Evolutionary conservation across 2,888 invertebrate genomes (phyloP), one percentile per base, ranked within the genome.

Genomic region (Lepidocyrtoides sp.): DNA sequence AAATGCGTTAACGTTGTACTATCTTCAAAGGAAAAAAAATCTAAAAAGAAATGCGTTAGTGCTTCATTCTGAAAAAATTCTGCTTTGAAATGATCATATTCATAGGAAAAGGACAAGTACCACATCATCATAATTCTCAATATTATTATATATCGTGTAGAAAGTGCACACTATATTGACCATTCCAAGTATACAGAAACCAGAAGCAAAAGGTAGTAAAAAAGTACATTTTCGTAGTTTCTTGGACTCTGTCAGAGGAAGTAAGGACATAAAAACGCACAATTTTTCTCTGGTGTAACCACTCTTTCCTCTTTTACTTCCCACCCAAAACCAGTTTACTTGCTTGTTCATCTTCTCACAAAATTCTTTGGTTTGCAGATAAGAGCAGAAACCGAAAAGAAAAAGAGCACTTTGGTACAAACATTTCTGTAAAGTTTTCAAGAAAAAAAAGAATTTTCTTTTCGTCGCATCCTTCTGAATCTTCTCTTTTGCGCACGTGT

Each of bases 131-230:
- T 63, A 8, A 10, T 29, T 63, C 63, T 29, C 29, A 29, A 12
- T 1, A 2, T 12, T 29, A 63, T 63, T 10, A 63, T 14, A 63
- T 4, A 63, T 10, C 26, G 29, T 63, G 29, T 29, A 63, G 26
- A 63, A 63, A 63, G 14, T 63, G 63, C 63, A 63, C 63, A 63
- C 29, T 63, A 63, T 29, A 29, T 63, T 29, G 29, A 5, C 63
- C 29, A 26, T 26, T 63, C 29, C 14, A 26, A 7, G 57, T 29
- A 14, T 63, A n/a, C n/a, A n/a, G n/a, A n/a, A n/a, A n/a, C n/a
- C n/a, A n/a, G n/a, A n/a, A n/a, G n/a, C n/a, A n/a, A 4, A 14
- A 29, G 14, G 63, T 29, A 63, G 63, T 63, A 60, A 63, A 57
- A 63, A 63, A 29, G 26, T 29, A 63, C 63, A 29, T 63, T 63